Conservation (phyloP, 2,888 invertebrate species). For the Drosophila eohydei region DNA sequence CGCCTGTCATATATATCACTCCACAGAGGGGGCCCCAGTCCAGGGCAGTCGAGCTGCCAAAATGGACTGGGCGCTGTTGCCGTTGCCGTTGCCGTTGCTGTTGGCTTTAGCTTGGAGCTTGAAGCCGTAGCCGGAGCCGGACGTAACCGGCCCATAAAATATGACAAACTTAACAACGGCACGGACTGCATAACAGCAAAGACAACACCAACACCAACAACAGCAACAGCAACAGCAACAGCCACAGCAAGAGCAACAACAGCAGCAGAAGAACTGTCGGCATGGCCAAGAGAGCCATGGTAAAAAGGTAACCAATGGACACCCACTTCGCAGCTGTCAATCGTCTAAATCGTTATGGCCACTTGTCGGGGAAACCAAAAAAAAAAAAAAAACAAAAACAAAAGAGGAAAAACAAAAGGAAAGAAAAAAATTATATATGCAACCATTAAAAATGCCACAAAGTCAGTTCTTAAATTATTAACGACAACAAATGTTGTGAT, state of each 20-base stretch:
- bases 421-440: conserved; percentile 30
- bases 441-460: conserved; percentile 61
- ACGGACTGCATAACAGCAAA: conserved; percentile 63
- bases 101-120: neutral
- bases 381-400: neutral
- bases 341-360: conserved; percentile 75
- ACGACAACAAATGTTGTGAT: conserved; percentile 67
- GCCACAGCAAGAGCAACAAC: conserved; percentile 24
- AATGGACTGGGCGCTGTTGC: conserved; percentile 7
- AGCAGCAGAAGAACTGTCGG: conserved; percentile 54
- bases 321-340: conserved; percentile 76
- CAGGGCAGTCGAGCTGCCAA: conserved; percentile 23
- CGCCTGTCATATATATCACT: conserved; percentile 77
- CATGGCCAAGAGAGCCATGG: conserved; percentile 43
- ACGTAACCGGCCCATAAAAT: conserved; percentile 73
- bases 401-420: neutral
- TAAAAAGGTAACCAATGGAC: conserved; percentile 52
- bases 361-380: conserved; percentile 54
- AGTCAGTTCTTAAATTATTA: conserved; percentile 66
- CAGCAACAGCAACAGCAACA: conserved; percentile 28
- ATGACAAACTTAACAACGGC: conserved; percentile 74
- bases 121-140: conserved; percentile 47
- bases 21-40: conserved; percentile 50
- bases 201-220: conserved; percentile 47
- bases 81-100: conserved; percentile 5